A percentile compares a stretch with the other conserved stretches of the same genome.
phyloP scores from a whole-genome alignment of 2,797 vertebrate genomes.

The Enteromius fasciolatus region DNA sequence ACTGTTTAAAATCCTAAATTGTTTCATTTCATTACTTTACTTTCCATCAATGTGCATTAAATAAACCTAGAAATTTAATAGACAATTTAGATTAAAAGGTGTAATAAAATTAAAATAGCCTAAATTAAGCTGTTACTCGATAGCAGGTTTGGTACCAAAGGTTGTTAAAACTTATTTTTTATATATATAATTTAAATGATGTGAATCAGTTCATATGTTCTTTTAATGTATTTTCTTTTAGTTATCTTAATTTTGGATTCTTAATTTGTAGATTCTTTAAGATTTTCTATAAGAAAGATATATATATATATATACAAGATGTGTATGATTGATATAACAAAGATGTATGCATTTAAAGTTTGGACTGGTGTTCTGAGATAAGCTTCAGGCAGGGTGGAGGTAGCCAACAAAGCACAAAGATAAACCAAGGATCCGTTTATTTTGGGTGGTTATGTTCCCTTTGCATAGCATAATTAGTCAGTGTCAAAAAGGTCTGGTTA shows the following conservation, averaged over 20 bases:
- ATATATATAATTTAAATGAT: too few relatives aligned
- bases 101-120: not conserved
- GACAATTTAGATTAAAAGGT: not conserved
- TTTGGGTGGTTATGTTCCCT: slow-evolving; percentile 40
- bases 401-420: slow-evolving; percentile 64
- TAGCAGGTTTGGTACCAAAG: too few relatives aligned
- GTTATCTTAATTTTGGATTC: too few relatives aligned
- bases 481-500: slow-evolving; percentile 4
- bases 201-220: not conserved
- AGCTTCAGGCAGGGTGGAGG: slow-evolving; percentile 68
- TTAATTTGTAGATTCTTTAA: too few relatives aligned
- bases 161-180: too few relatives aligned
- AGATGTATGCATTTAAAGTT: not conserved
- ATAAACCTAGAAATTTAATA: not conserved
- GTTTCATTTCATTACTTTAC: not conserved
- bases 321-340: not conserved
- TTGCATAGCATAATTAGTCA: not conserved
- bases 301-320: not conserved
- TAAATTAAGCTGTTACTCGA: not conserved
- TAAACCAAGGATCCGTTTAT: slow-evolving; percentile 72
- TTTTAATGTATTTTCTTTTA: too few relatives aligned
- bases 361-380: slow-evolving; percentile 72
- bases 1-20: not conserved
- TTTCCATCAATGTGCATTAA: not conserved
- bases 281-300: too few relatives aligned